Conservation (phyloP, 2,888 invertebrate genomes). For the Halictus quadricinctus region DNA sequence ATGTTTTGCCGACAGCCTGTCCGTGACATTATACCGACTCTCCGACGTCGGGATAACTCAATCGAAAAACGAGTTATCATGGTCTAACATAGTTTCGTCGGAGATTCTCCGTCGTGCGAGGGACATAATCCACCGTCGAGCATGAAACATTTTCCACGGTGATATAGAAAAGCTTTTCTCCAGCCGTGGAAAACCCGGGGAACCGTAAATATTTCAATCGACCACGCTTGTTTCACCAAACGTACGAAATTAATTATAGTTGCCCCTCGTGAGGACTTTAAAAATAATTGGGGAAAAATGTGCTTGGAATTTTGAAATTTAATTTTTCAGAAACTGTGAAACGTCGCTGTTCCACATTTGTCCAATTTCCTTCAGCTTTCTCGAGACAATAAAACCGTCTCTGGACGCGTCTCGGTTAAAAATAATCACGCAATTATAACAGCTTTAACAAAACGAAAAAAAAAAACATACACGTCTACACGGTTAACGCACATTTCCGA, state of each 20-base stretch:
- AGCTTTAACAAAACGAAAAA: neutral
- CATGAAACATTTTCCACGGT: neutral
- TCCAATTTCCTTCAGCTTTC: too few species aligned
- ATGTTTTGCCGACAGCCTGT: constrained; percentile 17
- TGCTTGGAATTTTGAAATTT: too few species aligned
- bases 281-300: too few species aligned
- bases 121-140: neutral
- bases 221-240: too few species aligned
- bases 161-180: neutral
- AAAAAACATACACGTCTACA: too few species aligned
- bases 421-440: neutral
- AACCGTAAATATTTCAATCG: neutral
- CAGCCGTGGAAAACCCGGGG: neutral
- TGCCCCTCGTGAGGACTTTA: too few species aligned
- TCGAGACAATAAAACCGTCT: too few species aligned
- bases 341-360: too few species aligned
- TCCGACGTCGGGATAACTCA: constrained; percentile 59
- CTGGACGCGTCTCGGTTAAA: neutral
- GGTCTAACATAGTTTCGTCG: constrained; percentile 39
- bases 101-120: neutral
- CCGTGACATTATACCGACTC: constrained; percentile 37
- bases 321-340: too few species aligned
- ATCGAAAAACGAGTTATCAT: constrained; percentile 64
- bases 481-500: neutral
- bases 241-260: too few species aligned